These are phyloP conservation scores for Eurystomus gularis DNA, from an alignment of 2,113 vertebrate species.

Conservation along the genomic window DNA sequence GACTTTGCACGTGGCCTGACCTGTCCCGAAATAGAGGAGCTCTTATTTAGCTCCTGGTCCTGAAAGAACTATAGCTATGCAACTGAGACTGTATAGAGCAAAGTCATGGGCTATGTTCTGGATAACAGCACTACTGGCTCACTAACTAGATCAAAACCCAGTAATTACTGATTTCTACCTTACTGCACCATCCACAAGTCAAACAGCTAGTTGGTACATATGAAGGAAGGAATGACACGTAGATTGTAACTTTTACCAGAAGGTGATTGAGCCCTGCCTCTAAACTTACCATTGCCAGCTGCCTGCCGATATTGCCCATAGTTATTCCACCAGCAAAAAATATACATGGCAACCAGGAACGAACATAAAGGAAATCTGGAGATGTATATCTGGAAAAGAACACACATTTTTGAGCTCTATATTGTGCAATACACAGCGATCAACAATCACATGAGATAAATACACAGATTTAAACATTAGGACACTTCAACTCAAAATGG, in stretches of 20 bases:
- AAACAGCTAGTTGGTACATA: neutral
- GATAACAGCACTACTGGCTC: neutral
- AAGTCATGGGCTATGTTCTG: neutral
- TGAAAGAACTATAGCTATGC: neutral
- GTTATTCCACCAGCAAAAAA: constrained; percentile 98
- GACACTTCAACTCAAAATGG: neutral
- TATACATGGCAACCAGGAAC: constrained; percentile 96
- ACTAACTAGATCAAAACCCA: neutral
- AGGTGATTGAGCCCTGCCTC: neutral
- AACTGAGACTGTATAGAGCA: neutral
- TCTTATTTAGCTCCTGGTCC: neutral
- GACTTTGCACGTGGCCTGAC: neutral
- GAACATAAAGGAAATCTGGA: constrained; percentile 95
- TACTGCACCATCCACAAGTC: neutral
- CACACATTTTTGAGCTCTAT: neutral
- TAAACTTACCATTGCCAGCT: constrained; percentile 89
- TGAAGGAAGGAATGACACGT: neutral
- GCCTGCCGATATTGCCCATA: constrained; percentile 95
- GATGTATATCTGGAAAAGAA: constrained; percentile 85
- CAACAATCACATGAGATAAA: neutral
- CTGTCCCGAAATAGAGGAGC: neutral
- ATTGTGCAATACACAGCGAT: neutral
- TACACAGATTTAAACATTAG: neutral
- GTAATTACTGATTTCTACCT: neutral
- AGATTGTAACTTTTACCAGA: neutral